Evolutionary conservation across 2,113 vertebrate genomes (phyloP), one percentile per base, ranked within the genome.

Genomic region (Phocoena phocoena): DNA sequence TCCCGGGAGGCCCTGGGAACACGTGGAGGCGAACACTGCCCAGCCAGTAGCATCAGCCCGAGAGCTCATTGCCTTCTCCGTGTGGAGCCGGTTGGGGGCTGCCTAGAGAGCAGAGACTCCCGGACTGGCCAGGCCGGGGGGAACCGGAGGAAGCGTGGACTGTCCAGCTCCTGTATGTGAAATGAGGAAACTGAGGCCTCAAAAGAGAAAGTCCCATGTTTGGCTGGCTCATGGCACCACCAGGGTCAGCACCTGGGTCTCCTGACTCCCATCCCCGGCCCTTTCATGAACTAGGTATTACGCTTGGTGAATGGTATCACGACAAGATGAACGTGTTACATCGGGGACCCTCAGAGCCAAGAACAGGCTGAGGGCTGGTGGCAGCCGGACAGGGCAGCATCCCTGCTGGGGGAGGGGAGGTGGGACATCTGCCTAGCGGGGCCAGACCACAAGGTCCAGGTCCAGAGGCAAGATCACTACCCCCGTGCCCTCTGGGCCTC

Each of bases 271-370:
- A 33, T 23, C 38, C 17, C 44, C 4, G 5, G 21, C 6, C n/a
- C 28, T 96, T 79, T 84, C 68, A 21, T 33, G 67, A 88, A 60
- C 38, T 21, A 77, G 80, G 31, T 58, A 44, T 55, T 79, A 9
- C 5, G 1, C 21, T 90, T 62, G 33, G 41, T 65, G 55, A 90
- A 55, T 71, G 77, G 80, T 71, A 38, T 81, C 12, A 5, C 47
- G 65, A 81, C 2, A 68, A 67, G 95, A 47, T 53, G 36, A 62
- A 33, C 87, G 33, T 82, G 53, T 93, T 58, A 63, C 31, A 20
- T 28, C 41, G 77, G 55, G 38, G 47, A 38, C 86, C 86, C 50
- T 65, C 33, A 71, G 82, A 83, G 53, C 76, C 93, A 82, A 81
- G 71, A 80, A 89, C 8, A 8, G 58, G 26, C 41, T 41, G 74